Percentiles rank a stretch among this genome's conserved stretches.
These are phyloP conservation scores for Bucorvus abyssinicus DNA, from an alignment of 2,797 vertebrate species.

Conservation along the genomic window DNA sequence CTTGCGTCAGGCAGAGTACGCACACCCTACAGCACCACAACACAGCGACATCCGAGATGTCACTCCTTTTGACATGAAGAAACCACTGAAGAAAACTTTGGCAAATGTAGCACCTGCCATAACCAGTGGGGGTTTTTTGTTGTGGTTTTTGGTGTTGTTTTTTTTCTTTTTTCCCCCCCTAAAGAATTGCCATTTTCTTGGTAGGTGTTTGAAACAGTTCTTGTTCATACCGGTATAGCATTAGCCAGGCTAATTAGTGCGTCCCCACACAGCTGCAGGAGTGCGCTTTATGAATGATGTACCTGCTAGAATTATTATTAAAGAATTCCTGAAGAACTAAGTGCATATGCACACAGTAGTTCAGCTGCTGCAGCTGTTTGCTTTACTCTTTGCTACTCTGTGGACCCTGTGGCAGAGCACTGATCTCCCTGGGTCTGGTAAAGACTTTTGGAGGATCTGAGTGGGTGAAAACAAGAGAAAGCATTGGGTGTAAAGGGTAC, in stretches of 20 bases:
- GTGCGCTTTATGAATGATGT: not conserved
- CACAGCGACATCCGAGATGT: not conserved
- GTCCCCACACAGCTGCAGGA: not conserved
- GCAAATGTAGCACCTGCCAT: not conserved
- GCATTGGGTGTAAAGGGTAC: not conserved
- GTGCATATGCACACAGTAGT: not conserved
- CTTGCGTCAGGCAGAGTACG: not conserved
- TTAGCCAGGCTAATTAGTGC: not conserved
- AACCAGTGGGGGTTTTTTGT: not conserved
- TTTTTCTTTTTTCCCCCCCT: accelerated
- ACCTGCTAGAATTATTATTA: not conserved
- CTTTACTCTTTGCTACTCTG: not conserved
- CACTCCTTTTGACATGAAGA: not conserved
- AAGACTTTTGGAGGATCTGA: not conserved
- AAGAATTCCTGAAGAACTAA: not conserved
- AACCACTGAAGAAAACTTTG: not conserved
- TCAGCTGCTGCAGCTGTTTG: not conserved
- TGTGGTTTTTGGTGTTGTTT: not conserved
- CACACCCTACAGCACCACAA: not conserved
- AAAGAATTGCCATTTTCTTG: not conserved
- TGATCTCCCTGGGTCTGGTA: not conserved
- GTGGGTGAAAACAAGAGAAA: not conserved
- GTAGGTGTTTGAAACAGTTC: not conserved
- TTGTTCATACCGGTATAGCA: not conserved
- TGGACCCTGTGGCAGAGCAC: not conserved